A percentile compares a stretch with the other conserved stretches of the same genome.
These are phyloP conservation scores for Ctenomys sociabilis DNA, from an alignment of 2,113 vertebrate species.

Conservation along the genomic window DNA sequence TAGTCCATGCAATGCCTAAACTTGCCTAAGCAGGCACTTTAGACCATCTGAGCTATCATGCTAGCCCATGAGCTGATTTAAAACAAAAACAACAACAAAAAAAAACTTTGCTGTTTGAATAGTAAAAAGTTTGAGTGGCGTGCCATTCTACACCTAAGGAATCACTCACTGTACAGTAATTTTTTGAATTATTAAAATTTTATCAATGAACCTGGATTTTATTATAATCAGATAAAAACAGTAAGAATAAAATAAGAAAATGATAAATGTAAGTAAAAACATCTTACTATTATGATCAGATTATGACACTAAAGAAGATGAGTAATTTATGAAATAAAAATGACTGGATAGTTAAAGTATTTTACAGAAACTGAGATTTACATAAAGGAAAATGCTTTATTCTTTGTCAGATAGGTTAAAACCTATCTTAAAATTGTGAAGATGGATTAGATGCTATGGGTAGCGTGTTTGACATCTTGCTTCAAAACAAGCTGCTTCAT, in stretches of 20 bases:
- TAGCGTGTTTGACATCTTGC: background rate
- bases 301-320: background rate
- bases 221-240: background rate
- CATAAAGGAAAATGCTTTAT: background rate
- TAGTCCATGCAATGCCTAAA: too few species aligned
- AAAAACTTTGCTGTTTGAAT: background rate
- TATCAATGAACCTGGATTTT: background rate
- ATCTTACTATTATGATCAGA: background rate
- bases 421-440: background rate
- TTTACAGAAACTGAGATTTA: background rate
- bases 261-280: background rate
- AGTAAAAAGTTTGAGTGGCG: background rate
- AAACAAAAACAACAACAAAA: too few species aligned
- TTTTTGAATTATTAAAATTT: constrained; percentile 28
- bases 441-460: background rate
- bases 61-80: too few species aligned
- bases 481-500: background rate
- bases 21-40: too few species aligned
- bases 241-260: background rate
- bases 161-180: background rate
- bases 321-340: background rate
- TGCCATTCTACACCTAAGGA: background rate
- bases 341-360: background rate
- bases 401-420: background rate
- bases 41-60: too few species aligned